Conservation (phyloP, 1,140 invertebrate species). For the Atopsyche davidsoni region DNA sequence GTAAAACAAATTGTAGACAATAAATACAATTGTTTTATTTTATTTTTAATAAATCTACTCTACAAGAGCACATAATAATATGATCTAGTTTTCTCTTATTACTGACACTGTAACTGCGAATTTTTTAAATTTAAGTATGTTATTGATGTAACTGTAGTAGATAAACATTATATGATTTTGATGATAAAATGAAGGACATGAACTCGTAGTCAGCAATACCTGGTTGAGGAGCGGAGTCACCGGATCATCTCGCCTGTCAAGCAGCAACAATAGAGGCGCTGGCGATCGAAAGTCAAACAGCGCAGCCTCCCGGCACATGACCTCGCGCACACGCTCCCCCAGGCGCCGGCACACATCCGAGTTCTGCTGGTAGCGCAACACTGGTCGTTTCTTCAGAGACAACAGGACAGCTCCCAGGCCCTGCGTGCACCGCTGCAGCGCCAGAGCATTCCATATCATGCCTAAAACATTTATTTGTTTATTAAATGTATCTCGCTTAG, state of each 20-base stretch:
- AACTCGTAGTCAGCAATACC: too few species aligned
- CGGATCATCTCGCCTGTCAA: slow-evolving; percentile 89
- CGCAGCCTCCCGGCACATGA: slow-evolving; percentile 78
- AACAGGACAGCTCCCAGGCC: slow-evolving; percentile 82
- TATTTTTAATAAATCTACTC: too few species aligned
- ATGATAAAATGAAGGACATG: slow-evolving; percentile 1
- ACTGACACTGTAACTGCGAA: too few species aligned
- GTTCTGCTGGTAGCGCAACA: slow-evolving; percentile 86
- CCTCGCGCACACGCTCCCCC: slow-evolving; percentile 77
- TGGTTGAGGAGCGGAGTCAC: slow-evolving; percentile 96
- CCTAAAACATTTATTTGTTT: too few species aligned
- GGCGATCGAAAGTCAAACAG: slow-evolving; percentile 81
- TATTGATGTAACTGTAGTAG: too few species aligned
- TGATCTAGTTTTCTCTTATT: too few species aligned
- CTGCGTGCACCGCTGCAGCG: slow-evolving; percentile 73
- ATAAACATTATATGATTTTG: too few species aligned
- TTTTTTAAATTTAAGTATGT: too few species aligned
- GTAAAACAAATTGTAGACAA: too few species aligned
- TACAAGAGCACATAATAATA: too few species aligned
- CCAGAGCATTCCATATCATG: slow-evolving; percentile 66
- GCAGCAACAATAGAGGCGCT: slow-evolving; percentile 73
- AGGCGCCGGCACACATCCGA: slow-evolving; percentile 81
- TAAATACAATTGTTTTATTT: too few species aligned
- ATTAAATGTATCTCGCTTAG: too few species aligned
- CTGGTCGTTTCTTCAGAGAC: slow-evolving; percentile 86